Conservation (phyloP, 53 echinoderm and acorn worm species). For the Hippasteria phrygiana region DNA sequence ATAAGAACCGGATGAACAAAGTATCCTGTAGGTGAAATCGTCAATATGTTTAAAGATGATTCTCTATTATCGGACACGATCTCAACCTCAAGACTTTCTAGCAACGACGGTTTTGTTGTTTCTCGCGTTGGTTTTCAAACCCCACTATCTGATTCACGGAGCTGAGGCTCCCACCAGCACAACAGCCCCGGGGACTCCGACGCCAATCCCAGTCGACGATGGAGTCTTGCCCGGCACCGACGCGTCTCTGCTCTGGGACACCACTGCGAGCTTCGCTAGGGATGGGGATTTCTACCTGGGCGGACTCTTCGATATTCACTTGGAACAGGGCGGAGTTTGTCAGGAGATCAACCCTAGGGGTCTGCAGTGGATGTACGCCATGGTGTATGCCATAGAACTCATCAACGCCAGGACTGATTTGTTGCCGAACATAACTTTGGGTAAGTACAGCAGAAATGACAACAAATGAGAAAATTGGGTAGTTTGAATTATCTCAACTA, state of each 20-base stretch:
- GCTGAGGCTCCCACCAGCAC: neutral
- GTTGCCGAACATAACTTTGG: conserved; percentile 84
- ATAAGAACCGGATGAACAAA: neutral
- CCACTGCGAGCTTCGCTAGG: conserved; percentile 62
- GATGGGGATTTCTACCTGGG: conserved; percentile 79
- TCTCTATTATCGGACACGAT: neutral
- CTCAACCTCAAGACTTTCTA: neutral
- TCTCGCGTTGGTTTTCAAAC: neutral
- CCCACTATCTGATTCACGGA: neutral
- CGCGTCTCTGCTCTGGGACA: neutral
- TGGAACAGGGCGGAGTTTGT: conserved; percentile 61
- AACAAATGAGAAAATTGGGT: no score
- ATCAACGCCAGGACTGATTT: conserved; percentile 79
- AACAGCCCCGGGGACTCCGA: neutral
- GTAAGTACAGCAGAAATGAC: conserved; percentile 72
- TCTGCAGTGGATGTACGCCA: conserved; percentile 94
- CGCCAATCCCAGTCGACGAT: neutral
- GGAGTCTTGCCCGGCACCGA: neutral
- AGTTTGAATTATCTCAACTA: no score
- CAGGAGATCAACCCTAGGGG: conserved; percentile 76
- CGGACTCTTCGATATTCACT: conserved; percentile 86
- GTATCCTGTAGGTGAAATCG: neutral
- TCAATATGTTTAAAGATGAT: neutral
- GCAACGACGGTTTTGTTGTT: neutral
- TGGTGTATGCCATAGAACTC: conserved; percentile 86